Evolutionary conservation across 2,888 invertebrate species (phyloP), one percentile per base, ranked within the genome.

Genomic region (Actias luna): DNA sequence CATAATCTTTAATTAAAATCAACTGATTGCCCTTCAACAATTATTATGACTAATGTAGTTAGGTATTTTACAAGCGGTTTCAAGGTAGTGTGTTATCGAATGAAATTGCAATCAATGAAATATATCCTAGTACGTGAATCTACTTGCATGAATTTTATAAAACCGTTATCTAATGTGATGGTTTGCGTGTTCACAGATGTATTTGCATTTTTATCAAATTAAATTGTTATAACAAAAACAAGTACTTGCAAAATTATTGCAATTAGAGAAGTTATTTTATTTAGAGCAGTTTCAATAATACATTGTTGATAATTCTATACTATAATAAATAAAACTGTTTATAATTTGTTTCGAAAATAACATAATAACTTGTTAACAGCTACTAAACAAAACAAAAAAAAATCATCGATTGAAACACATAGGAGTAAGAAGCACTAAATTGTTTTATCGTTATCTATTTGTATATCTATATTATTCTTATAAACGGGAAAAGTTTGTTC

Each of bases 21-120:
- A 25, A 12, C 46, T 12, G 2, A 52, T 55, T 55, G 55, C 55
- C 55, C 55, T 55, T 55, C 55, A 55, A 55, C 55, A 22, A 55
- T 55, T 55, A 55, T 29, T 55, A 55, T 55, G 55, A 55, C 55
- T 29, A 55, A 29, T 16, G 29, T 29, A n/a, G 29, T 29, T n/a
- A 55, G 29, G 16, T 52, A 52, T 14, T 52, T 25, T 12, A 27
- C 27, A 52, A 52, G 16, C 16, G 52, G 27, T 52, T 55, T 29
- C 55, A 55, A 55, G 52, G 52, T 55, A 29, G 29, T 27, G n/a
- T 29, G 29, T 29, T 55, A 55, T 29, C 55, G n/a, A 22, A 29
- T 8, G 4, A 55, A 55, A 55, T 29, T 29, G 46, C 25, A 50
- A 50, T 10, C 25, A 50, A 22, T 25, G 12, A 25, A 50, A 50